A percentile compares a stretch with the other conserved stretches of the same genome.
These are phyloP conservation scores for Opisthocomus hoazin DNA, from an alignment of 2,113 vertebrate species.

Conservation along the genomic window DNA sequence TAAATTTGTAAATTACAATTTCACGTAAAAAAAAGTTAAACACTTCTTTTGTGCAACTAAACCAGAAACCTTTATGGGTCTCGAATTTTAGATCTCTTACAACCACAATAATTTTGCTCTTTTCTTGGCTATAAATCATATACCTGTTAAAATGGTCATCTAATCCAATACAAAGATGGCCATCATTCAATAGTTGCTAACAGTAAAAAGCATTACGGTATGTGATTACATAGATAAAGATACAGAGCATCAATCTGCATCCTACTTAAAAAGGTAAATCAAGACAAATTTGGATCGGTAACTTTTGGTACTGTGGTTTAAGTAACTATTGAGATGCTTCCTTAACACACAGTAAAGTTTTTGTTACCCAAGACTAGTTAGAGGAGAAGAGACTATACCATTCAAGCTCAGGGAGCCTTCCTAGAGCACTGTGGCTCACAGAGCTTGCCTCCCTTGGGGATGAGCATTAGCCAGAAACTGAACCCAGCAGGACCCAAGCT, in stretches of 20 bases:
- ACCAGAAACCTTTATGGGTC: not conserved
- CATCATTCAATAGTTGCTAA: not conserved
- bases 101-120: not conserved
- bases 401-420: not conserved
- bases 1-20: too few relatives aligned
- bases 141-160: rapidly evolving
- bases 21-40: not conserved
- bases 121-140: not conserved
- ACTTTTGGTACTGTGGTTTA: not conserved
- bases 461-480: not conserved
- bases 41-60: not conserved
- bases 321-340: not conserved
- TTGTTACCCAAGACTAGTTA: not conserved
- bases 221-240: rapidly evolving
- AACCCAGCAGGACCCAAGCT: not conserved
- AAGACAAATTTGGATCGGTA: not conserved
- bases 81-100: rapidly evolving
- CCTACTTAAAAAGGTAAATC: not conserved
- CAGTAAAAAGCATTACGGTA: not conserved
- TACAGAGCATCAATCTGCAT: not conserved
- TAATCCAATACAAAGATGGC: not conserved
- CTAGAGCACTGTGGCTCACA: not conserved
- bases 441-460: not conserved
- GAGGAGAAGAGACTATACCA: not conserved
- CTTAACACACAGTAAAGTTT: not conserved